phyloP scores from a whole-genome alignment of 2,113 vertebrate species.

The Morone chrysops region DNA sequence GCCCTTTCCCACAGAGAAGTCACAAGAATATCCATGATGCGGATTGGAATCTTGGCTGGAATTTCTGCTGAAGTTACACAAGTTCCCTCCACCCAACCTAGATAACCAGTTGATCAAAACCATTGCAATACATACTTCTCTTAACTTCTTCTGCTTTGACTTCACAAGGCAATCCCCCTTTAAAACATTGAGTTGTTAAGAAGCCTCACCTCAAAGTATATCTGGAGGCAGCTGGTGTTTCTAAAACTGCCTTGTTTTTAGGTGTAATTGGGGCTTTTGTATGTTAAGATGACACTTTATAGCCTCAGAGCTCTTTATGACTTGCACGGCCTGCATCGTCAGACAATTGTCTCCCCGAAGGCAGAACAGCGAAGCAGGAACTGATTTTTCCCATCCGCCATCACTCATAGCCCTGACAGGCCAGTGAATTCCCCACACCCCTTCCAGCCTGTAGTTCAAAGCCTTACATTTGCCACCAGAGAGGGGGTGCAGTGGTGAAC shows the following conservation, averaged over 20 bases:
- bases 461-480: constrained; percentile 59
- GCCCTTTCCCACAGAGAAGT: constrained; percentile 1
- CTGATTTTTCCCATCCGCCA: constrained; percentile 65
- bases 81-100: background rate
- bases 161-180: background rate
- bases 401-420: constrained; percentile 74
- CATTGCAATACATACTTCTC: background rate
- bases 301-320: constrained; percentile 22
- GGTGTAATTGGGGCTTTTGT: constrained; percentile 28
- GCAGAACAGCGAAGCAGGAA: constrained; percentile 54
- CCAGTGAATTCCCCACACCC: constrained; percentile 61
- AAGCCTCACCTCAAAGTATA: background rate
- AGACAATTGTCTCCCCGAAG: constrained; percentile 48
- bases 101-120: constrained; percentile 5
- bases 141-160: background rate
- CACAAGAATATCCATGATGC: constrained; percentile 42
- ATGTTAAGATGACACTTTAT: background rate
- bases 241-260: background rate
- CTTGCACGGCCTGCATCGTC: constrained; percentile 12
- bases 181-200: constrained; percentile 12
- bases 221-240: background rate
- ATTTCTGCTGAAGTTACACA: background rate
- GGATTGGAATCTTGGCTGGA: background rate
- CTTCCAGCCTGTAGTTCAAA: constrained; percentile 69
- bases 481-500: constrained; percentile 45